Conservation (phyloP, 2,797 vertebrate species). For the Adrianichthys oophorus region DNA sequence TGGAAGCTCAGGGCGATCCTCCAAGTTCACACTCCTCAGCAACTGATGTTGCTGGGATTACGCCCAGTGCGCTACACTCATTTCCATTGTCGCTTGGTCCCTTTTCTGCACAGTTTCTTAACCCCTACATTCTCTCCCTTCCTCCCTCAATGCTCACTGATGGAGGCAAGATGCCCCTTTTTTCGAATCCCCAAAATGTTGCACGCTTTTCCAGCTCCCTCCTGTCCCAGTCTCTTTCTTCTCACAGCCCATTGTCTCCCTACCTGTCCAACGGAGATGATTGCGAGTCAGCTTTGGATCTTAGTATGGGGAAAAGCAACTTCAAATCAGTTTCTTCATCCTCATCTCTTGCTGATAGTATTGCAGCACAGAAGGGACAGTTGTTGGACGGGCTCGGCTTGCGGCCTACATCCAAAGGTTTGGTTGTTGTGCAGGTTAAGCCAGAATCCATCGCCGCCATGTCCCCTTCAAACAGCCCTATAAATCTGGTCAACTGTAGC, state of each 20-base stretch:
- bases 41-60: constrained; percentile 63
- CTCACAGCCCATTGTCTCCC: constrained; percentile 60
- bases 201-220: constrained; percentile 71
- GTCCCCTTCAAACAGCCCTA: constrained; percentile 60
- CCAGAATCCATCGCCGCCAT: constrained; percentile 67
- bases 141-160: constrained; percentile 71
- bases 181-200: constrained; percentile 69
- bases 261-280: constrained; percentile 77
- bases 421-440: constrained; percentile 82
- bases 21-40: constrained; percentile 62
- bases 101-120: constrained; percentile 77
- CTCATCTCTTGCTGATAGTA: constrained; percentile 62
- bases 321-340: constrained; percentile 64
- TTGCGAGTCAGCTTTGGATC: constrained; percentile 79
- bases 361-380: constrained; percentile 75
- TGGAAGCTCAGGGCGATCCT: constrained; percentile 81
- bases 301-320: constrained; percentile 80
- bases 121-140: constrained; percentile 79
- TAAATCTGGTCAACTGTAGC: constrained; percentile 68
- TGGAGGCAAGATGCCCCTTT: constrained; percentile 66
- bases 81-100: constrained; percentile 77
- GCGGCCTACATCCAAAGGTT: constrained; percentile 76
- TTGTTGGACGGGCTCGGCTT: constrained; percentile 80
- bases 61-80: constrained; percentile 68
- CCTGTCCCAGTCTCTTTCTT: constrained; percentile 66